Evolutionary conservation across 2,797 vertebrate species (phyloP).

Genomic region (Sebastes variabilis): DNA sequence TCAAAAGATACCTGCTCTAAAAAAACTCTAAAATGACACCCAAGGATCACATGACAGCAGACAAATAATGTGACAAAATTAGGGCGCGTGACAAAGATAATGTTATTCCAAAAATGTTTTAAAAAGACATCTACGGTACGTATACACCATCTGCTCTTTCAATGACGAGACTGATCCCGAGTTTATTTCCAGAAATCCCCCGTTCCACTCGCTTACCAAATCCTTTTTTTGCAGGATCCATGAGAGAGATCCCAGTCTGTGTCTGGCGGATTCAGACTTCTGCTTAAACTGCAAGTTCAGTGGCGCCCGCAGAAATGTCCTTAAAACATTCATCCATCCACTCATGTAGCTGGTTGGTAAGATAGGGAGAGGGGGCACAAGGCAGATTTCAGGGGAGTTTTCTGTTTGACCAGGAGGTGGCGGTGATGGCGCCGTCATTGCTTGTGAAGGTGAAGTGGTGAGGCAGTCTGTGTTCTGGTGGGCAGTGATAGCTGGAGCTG

Average conservation of each 20-base stretch:
- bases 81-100: constrained; percentile 5
- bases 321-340: constrained; percentile 21
- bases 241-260: constrained; percentile 16
- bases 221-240: constrained; percentile 1
- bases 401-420: constrained; percentile 47
- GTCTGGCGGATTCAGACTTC: constrained; percentile 9
- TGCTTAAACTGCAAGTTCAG: constrained; percentile 2
- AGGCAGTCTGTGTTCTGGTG: constrained; percentile 37
- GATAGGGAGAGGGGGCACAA: not conserved
- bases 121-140: constrained; percentile 35
- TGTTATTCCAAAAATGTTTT: constrained; percentile 14
- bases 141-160: constrained; percentile 20
- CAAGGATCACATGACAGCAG: constrained; percentile 5
- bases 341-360: not conserved
- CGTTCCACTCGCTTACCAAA: constrained; percentile 1
- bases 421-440: constrained; percentile 4
- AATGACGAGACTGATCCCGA: not conserved
- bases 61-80: constrained; percentile 35
- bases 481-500: constrained; percentile 43
- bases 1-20: constrained; percentile 30
- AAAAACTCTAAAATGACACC: constrained; percentile 39
- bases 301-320: constrained; percentile 11
- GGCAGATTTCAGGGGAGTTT: constrained; percentile 22
- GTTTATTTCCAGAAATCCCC: constrained; percentile 11
- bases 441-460: constrained; percentile 21